Evolutionary conservation across 2,113 vertebrate genomes (phyloP), one percentile per base, ranked within the genome.

Genomic region (Oreamnos americanus): DNA sequence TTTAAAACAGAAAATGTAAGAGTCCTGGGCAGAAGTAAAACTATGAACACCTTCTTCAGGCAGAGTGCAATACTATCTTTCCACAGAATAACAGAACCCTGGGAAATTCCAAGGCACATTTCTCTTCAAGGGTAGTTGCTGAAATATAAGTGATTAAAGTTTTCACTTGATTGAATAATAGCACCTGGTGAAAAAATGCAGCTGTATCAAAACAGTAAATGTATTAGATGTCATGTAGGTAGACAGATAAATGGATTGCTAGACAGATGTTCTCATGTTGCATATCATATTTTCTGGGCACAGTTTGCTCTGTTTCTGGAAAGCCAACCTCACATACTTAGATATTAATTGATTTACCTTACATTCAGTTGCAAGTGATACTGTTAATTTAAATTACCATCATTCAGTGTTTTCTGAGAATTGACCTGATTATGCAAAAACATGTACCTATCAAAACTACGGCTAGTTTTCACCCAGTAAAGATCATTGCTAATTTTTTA

Each of bases 1-100:
- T 71, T 98, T 90, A 96, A 98, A 98, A 98, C 98, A 98, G 97
- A 97, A 98, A 93, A 93, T 96, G 3, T 92, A 93, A 96, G 91
- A 57, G 82, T 95, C 64, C 93, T 87, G 30, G 13, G 76, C 82
- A 36, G 93, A 96, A 96, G 43, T 47, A 28, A 97, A 97, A 90
- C 87, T 97, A 74, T 71, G 87, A 98, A 84, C 96, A 96, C 87
- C 94, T 98, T 98, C 88, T 97, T 93, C 96, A 96, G 95, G 93
- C 30, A 87, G 64, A 83, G 33, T 91, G 23, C 16, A 91, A 94
- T 71, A 90, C 33, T 84, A 58, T 43, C 87, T 96, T 92, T 83
- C 83, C 1, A 8, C 21, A 88, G 23, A 76, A 26, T 33, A 91
- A 57, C 23, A 76, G 84, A 55, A 83, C 71, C 39, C 14, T 45